phyloP scores from a whole-genome alignment of 2,888 invertebrate species.

The Unio pictorum region DNA sequence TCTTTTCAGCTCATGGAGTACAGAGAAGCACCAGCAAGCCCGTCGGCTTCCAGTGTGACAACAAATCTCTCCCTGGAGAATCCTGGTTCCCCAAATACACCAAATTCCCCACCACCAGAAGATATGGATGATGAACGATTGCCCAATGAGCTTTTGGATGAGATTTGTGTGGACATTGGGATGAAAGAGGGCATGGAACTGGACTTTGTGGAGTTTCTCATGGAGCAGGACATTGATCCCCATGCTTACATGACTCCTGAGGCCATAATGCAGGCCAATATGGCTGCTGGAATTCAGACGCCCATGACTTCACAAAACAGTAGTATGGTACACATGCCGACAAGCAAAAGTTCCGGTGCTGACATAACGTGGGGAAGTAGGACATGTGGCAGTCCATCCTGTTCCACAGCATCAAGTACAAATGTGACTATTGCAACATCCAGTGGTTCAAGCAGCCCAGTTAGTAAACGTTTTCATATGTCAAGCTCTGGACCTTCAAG shows the following conservation, averaged over 20 bases:
- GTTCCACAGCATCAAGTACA: slow-evolving; percentile 47
- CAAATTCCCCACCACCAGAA: slow-evolving; percentile 52
- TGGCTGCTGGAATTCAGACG: slow-evolving; percentile 34
- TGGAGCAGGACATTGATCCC: slow-evolving; percentile 61
- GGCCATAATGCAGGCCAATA: slow-evolving; percentile 47
- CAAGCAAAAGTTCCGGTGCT: slow-evolving; percentile 29
- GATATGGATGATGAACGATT: slow-evolving; percentile 60
- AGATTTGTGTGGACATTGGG: slow-evolving; percentile 70
- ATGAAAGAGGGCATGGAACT: slow-evolving; percentile 70
- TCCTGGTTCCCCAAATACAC: slow-evolving; percentile 58
- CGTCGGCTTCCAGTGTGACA: slow-evolving; percentile 55
- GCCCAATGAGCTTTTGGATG: slow-evolving; percentile 67
- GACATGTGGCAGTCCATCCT: slow-evolving; percentile 47
- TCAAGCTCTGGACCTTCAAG: slow-evolving; percentile 57
- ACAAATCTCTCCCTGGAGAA: slow-evolving; percentile 54
- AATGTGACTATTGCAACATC: slow-evolving; percentile 55
- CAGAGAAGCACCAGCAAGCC: slow-evolving; percentile 60
- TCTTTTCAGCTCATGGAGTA: slow-evolving; percentile 64
- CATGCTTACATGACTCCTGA: slow-evolving; percentile 62
- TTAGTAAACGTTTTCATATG: slow-evolving; percentile 58
- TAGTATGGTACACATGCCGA: slow-evolving; percentile 31
- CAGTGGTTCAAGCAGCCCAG: slow-evolving; percentile 61
- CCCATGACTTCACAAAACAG: slow-evolving; percentile 31
- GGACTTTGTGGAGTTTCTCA: slow-evolving; percentile 68
- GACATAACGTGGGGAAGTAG: slow-evolving; percentile 21